Conservation (phyloP, 2,888 invertebrate genomes). For the Nymphalis polychloros region DNA sequence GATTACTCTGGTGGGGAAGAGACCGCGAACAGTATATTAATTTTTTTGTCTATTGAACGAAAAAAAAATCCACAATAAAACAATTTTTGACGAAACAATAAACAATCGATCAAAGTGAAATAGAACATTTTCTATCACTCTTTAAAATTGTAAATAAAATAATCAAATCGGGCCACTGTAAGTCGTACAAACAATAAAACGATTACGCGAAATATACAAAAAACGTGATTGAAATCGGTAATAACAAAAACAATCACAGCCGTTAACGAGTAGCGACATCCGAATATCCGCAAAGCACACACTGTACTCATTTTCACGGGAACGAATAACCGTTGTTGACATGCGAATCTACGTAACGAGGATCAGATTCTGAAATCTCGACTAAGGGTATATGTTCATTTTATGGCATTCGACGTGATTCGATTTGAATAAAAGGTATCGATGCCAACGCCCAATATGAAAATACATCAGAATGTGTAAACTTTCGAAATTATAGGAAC, state of each 20-base stretch:
- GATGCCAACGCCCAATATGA: conserved; percentile 15
- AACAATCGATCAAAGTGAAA: not conserved
- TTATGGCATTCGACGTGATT: conserved; percentile 50
- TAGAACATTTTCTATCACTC: not conserved
- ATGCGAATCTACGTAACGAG: conserved; percentile 36
- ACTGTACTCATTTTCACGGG: conserved; percentile 44
- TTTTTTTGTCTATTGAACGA: too few relatives aligned
- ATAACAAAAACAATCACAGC: conserved; percentile 57
- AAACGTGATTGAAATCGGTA: conserved; percentile 33
- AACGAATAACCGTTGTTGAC: conserved; percentile 44
- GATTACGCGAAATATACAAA: conserved; percentile 30
- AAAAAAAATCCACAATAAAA: too few relatives aligned
- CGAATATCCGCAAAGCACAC: conserved; percentile 49
- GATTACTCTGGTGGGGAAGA: too few relatives aligned
- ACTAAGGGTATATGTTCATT: conserved; percentile 31
- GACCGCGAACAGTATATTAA: too few relatives aligned
- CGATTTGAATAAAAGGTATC: conserved; percentile 52
- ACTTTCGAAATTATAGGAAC: not conserved
- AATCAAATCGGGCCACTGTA: conserved; percentile 11
- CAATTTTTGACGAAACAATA: not conserved
- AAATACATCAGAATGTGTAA: conserved; percentile 8
- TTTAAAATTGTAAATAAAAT: conserved; percentile 11
- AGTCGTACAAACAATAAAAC: conserved; percentile 22
- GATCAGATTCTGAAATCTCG: conserved; percentile 18
- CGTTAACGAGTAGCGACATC: conserved; percentile 53